A percentile compares a stretch with the other conserved stretches of the same genome.
phyloP scores from a whole-genome alignment of 1,140 invertebrate genomes.

The Drosophila oshimai region DNA sequence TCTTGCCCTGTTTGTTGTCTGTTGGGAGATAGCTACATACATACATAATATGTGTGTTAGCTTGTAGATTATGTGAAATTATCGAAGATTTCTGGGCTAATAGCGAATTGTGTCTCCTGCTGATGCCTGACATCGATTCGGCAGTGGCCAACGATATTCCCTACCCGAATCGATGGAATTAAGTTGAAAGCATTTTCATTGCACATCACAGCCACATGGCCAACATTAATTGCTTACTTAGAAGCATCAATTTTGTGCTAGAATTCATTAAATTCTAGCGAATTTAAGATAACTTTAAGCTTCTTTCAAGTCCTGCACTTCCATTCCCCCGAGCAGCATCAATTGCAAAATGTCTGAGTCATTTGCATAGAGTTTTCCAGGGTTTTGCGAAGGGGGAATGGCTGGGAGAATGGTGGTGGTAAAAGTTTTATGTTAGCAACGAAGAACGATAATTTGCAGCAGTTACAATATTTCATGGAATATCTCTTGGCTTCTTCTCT shows the following conservation, averaged over 20 bases:
- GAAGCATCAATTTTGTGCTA: background rate
- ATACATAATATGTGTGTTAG: conserved; percentile 4
- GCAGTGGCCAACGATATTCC: conserved; percentile 9
- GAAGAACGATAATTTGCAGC: conserved; percentile 65
- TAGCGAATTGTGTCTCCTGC: conserved; percentile 49
- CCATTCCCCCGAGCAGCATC: conserved; percentile 37
- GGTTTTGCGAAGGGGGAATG: background rate
- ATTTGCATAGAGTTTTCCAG: conserved; percentile 45
- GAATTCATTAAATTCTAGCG: background rate
- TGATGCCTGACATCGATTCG: conserved; percentile 8
- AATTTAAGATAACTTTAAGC: conserved; percentile 33
- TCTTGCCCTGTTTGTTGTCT: conserved; percentile 10
- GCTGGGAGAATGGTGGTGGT: conserved; percentile 17
- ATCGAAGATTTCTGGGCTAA: conserved; percentile 70
- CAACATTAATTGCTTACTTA: conserved; percentile 23
- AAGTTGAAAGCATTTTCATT: conserved; percentile 40
- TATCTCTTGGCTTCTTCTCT: conserved; percentile 44
- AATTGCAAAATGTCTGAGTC: conserved; percentile 54
- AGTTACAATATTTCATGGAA: conserved; percentile 57
- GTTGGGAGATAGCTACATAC: background rate
- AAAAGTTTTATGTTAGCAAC: conserved; percentile 65
- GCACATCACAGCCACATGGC: conserved; percentile 20
- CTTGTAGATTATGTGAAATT: conserved; percentile 66
- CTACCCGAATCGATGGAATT: conserved; percentile 15
- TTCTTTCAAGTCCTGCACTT: conserved; percentile 16